These are phyloP conservation scores for Stenchaetothrips biformis DNA, from an alignment of 2,888 invertebrate genomes.

Conservation along the genomic window DNA sequence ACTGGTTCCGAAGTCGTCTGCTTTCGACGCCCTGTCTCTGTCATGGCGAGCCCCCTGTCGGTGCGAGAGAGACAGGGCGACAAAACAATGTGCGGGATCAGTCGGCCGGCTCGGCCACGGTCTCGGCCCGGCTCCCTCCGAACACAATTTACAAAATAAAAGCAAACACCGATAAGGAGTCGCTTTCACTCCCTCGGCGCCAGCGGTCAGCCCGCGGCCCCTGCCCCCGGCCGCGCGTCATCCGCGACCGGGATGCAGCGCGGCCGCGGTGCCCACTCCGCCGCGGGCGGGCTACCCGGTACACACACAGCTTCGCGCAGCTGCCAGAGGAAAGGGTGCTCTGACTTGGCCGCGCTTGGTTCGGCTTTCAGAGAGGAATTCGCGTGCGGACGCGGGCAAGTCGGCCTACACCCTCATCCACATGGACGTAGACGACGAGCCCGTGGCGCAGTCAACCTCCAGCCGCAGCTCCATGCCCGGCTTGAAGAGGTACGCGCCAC, in stretches of 20 bases:
- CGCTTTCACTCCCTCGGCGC: background rate
- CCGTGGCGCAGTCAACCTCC: background rate
- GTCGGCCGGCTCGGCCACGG: no score
- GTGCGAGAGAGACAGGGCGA: no score
- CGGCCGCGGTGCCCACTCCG: background rate
- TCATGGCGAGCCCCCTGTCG: no score
- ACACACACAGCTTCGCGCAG: background rate
- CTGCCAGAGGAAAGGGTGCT: no score
- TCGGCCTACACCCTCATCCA: background rate
- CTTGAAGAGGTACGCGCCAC: background rate
- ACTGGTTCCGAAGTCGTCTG: no score
- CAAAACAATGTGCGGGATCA: no score
- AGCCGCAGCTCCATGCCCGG: background rate
- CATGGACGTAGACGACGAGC: background rate
- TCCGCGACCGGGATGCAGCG: background rate
- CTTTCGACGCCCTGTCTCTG: no score
- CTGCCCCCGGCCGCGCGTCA: background rate
- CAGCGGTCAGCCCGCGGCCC: background rate
- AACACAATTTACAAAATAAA: background rate
- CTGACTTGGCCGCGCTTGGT: no score
- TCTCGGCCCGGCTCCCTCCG: background rate
- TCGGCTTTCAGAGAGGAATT: no score
- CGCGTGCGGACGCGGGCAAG: background rate
- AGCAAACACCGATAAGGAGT: conserved; percentile 2
- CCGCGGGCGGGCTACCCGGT: background rate